Evolutionary conservation across 2,888 invertebrate genomes (phyloP).

Genomic region (Drosophila eohydei): DNA sequence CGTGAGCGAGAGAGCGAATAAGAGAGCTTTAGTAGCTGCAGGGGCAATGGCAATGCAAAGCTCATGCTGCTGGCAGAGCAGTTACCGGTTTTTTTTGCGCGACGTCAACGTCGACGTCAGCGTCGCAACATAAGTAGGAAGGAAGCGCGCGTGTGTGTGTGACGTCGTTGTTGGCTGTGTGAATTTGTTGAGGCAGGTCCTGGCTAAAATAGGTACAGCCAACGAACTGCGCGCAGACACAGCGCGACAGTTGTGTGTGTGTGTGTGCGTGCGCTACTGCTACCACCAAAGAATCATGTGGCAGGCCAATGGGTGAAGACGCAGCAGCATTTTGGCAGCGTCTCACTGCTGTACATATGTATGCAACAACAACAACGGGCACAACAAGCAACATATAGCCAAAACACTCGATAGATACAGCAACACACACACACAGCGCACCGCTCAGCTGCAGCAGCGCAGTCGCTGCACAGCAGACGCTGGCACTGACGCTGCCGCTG

Average conservation of each 20-base stretch:
- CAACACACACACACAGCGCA: slow-evolving; percentile 29
- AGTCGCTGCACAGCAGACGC: slow-evolving; percentile 29
- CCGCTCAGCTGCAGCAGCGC: slow-evolving; percentile 44
- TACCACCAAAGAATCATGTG: slow-evolving; percentile 59
- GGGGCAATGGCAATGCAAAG: slow-evolving; percentile 47
- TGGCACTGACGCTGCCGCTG: slow-evolving; percentile 35
- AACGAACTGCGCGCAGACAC: slow-evolving; percentile 82
- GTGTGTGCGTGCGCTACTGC: slow-evolving; percentile 31
- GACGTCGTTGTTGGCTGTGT: slow-evolving; percentile 47
- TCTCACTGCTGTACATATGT: slow-evolving; percentile 55
- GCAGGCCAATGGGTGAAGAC: slow-evolving; percentile 75
- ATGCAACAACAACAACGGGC: slow-evolving; percentile 50
- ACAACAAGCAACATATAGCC: slow-evolving; percentile 77
- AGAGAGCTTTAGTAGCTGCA: slow-evolving; percentile 33
- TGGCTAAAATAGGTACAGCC: slow-evolving; percentile 84
- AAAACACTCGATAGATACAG: slow-evolving; percentile 75
- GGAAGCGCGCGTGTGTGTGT: slow-evolving; percentile 69
- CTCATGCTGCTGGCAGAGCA: slow-evolving; percentile 40
- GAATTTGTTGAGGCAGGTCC: slow-evolving; percentile 84
- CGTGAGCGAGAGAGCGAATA: slow-evolving; percentile 6
- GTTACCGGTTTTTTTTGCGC: slow-evolving; percentile 66
- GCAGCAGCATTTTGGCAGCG: slow-evolving; percentile 65
- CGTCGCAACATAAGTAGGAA: slow-evolving; percentile 71
- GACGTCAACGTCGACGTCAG: slow-evolving; percentile 38
- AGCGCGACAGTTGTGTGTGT: slow-evolving; percentile 27